Evolutionary conservation across 2,797 vertebrate genomes (phyloP), one percentile per base, ranked within the genome.

Genomic region (Hephaestus fuliginosus): DNA sequence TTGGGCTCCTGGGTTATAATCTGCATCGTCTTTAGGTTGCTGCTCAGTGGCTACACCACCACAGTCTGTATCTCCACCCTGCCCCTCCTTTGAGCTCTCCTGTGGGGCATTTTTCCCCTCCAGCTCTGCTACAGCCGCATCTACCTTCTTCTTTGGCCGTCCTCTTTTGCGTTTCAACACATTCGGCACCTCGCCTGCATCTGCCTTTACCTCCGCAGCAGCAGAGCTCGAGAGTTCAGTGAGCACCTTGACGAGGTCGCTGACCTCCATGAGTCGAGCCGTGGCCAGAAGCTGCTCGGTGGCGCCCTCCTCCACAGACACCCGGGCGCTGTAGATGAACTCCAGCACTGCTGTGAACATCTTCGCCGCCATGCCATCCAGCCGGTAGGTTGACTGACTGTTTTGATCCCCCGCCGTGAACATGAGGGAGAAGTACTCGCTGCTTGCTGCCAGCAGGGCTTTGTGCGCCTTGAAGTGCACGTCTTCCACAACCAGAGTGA

Each of bases 391-490:
- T 0, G 97, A 96, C 78, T 95, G 97, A 52, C 91, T 91, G 2
- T 91, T 90, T 71, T 95, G 96, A 1, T 93, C 94, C 25, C 97
- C 96, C 7, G 95, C 94, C 0, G 97, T 96, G 90, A 99, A 97
- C 96, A 99, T 97, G 87, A 95, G 86, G 2, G 97, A 97, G 87
- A 99, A 99, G 90, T 97, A 99, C 22, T 98, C 97, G 7, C 98
- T 99, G 93, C 97, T 98, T 4, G 97, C 97, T 25, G 98, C 98
- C 55, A 99, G 95, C 79, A 99, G 89, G 67, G 97, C 97, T 88
- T 97, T 98, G 87, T 99, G 98, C 0, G 97, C 98, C 90, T 96
- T 97, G 92, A 98, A 99, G 3, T 95, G 96, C 69, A 96, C 95
- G 56, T 97, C 93, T 62, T 97, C 98, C 62, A 98, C 98, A 3